Conservation (phyloP, 2,888 invertebrate genomes). For the Mycalesis mineus region DNA sequence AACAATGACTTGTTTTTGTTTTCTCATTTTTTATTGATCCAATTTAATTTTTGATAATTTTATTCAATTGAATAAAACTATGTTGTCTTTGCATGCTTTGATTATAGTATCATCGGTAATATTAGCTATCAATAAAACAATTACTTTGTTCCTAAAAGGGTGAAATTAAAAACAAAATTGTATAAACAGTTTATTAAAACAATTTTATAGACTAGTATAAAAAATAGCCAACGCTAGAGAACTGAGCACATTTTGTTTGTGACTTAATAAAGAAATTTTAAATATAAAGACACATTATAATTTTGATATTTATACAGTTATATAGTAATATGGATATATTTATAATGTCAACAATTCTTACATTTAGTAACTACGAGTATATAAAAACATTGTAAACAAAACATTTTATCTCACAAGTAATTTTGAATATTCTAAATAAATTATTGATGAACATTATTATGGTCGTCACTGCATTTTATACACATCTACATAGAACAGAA, state of each 20-base stretch:
- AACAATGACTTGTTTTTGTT: too few relatives aligned
- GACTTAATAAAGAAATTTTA: conserved; percentile 43
- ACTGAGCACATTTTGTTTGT: conserved; percentile 66
- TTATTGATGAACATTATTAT: background rate
- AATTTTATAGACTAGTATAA: conserved; percentile 70
- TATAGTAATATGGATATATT: background rate
- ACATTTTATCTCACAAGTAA: background rate
- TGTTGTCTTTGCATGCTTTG: too few relatives aligned
- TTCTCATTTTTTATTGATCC: too few relatives aligned
- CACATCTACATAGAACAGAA: too few relatives aligned
- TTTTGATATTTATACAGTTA: conserved; percentile 26
- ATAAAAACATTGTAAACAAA: background rate
- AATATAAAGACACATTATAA: conserved; percentile 27
- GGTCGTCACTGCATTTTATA: too few relatives aligned
- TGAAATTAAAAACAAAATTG: background rate
- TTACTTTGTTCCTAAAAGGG: too few relatives aligned
- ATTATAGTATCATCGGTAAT: too few relatives aligned
- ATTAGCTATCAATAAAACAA: too few relatives aligned
- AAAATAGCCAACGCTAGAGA: conserved; percentile 70
- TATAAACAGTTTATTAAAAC: conserved; percentile 60
- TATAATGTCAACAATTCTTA: background rate
- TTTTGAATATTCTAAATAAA: background rate
- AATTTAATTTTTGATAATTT: too few relatives aligned
- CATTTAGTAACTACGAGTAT: too few relatives aligned
- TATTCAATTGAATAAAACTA: too few relatives aligned